A percentile compares a stretch with the other conserved stretches of the same genome.
phyloP scores from a whole-genome alignment of 30 jellyfish, hydroid and myxozoan genomes.

The Aurelia aurita region DNA sequence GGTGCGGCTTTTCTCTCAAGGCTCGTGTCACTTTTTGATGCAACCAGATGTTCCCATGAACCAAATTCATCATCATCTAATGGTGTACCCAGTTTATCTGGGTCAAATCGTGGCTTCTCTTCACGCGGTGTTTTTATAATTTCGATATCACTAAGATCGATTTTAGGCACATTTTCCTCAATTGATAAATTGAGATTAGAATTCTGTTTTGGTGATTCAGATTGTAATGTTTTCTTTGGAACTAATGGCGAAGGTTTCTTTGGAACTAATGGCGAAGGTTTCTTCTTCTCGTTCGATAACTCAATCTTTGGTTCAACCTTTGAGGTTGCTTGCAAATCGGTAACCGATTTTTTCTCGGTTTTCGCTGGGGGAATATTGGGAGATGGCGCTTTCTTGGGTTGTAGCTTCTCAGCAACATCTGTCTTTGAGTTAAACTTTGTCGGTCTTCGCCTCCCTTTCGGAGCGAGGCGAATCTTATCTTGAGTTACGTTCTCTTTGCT shows the following conservation, averaged over 20 bases:
- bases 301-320: too few species aligned
- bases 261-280: neutral
- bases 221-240: too few species aligned
- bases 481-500: conserved; percentile 71
- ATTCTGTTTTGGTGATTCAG: neutral
- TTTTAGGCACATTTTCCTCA: neutral
- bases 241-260: neutral
- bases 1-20: neutral
- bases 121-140: conserved; percentile 23
- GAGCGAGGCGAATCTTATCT: conserved; percentile 89
- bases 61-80: conserved; percentile 45
- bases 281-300: neutral
- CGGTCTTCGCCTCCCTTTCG: conserved; percentile 85
- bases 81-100: neutral
- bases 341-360: neutral
- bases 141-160: conserved; percentile 21
- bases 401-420: conserved; percentile 3
- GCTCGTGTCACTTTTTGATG: conserved; percentile 3
- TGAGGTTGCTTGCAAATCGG: neutral
- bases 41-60: conserved; percentile 57
- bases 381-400: neutral
- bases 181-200: neutral
- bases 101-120: conserved; percentile 2
- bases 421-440: conserved; percentile 53
- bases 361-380: neutral